Evolutionary conservation across 2,113 vertebrate genomes (phyloP).

Genomic region (Panthera tigris): DNA sequence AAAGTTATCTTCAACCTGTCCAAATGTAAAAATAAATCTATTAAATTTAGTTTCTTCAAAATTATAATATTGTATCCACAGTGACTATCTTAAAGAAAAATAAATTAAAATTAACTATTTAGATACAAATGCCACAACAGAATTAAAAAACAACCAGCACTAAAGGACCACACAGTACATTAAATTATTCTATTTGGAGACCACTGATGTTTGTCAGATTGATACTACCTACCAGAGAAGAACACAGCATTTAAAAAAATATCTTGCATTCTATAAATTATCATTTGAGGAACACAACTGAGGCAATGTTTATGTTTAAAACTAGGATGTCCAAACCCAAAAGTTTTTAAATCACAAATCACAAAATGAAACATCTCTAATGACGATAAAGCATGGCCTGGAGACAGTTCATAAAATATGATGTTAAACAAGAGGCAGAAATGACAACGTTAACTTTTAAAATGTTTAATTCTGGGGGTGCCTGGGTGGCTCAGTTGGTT

Average conservation of each 20-base stretch:
- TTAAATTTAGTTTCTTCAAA: slow-evolving; percentile 56
- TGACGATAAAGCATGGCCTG: background rate
- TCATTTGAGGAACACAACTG: slow-evolving; percentile 33
- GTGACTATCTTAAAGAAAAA: background rate
- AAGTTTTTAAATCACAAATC: slow-evolving; percentile 34
- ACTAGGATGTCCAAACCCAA: slow-evolving; percentile 9
- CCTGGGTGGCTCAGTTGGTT: too few relatives aligned
- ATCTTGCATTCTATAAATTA: slow-evolving; percentile 13
- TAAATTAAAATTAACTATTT: slow-evolving; percentile 1
- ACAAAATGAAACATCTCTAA: slow-evolving; percentile 39
- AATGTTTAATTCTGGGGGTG: background rate
- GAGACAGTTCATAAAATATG: slow-evolving; percentile 34
- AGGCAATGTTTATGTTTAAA: slow-evolving; percentile 9
- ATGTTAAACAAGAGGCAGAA: background rate
- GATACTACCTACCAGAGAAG: background rate
- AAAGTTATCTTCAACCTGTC: slow-evolving; percentile 94
- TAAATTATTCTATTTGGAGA: slow-evolving; percentile 44
- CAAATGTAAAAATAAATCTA: slow-evolving; percentile 51
- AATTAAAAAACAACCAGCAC: slow-evolving; percentile 28
- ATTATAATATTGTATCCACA: slow-evolving; percentile 42
- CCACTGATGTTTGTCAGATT: slow-evolving; percentile 9
- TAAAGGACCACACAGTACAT: slow-evolving; percentile 23
- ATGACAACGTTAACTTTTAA: slow-evolving; percentile 13
- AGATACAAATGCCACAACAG: slow-evolving; percentile 1
- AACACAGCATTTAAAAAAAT: background rate